Percentiles rank a stretch among this genome's conserved stretches.
Evolutionary conservation across 1,140 invertebrate genomes (phyloP).

Genomic region (Listronotus oregonensis): DNA sequence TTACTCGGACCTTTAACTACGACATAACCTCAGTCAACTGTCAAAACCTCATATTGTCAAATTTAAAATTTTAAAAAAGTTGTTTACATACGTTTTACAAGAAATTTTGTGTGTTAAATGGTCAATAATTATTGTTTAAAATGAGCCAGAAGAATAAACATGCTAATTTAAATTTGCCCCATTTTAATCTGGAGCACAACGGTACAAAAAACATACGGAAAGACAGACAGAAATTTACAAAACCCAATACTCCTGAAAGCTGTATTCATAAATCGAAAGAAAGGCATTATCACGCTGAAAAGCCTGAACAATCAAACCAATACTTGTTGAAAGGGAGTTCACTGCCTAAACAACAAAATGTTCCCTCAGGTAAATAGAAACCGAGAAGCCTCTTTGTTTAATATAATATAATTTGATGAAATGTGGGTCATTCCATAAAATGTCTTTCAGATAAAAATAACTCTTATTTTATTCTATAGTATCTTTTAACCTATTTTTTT

Average conservation of each 20-base stretch:
- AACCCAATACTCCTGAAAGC: conserved; percentile 5
- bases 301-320: conserved; percentile 12
- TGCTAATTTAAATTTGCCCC: neutral
- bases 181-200: neutral
- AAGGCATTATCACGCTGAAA: neutral
- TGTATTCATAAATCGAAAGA: conserved; percentile 12
- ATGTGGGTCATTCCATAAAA: no score
- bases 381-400: no score
- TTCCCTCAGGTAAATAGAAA: conserved; percentile 15
- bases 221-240: conserved; percentile 7
- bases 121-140: neutral
- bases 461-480: no score
- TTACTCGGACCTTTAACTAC: no score
- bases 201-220: neutral
- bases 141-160: conserved; percentile 3
- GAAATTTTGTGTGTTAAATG: conserved; percentile 4
- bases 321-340: conserved; percentile 10
- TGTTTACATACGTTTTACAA: neutral
- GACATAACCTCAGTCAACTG: no score
- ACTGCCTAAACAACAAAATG: conserved; percentile 32
- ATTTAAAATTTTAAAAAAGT: no score
- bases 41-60: no score
- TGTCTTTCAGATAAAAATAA: no score
- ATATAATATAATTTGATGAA: no score
- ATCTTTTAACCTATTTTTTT: no score